Evolutionary conservation across 2,113 vertebrate species (phyloP).

Genomic region (Ochotona princeps): DNA sequence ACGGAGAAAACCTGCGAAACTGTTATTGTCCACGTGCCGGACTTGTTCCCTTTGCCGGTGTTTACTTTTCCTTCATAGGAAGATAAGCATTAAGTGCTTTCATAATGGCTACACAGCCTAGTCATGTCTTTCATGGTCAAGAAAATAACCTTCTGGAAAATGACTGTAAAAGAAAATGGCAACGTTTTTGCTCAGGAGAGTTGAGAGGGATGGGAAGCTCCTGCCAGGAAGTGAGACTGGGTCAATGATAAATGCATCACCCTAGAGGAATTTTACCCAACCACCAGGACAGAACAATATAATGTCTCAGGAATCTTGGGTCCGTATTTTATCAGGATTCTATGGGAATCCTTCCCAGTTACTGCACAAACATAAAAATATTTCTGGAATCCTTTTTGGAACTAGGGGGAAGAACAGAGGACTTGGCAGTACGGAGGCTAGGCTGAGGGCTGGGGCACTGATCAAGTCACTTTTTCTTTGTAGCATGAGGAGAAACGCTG

Average conservation of each 20-base stretch:
- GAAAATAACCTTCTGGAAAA: constrained; percentile 71
- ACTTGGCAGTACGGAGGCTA: fast-evolving
- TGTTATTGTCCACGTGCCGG: not conserved
- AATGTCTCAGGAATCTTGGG: not conserved
- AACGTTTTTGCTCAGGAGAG: not conserved
- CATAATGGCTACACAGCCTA: constrained; percentile 2
- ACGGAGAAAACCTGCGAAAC: not conserved
- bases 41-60: not conserved
- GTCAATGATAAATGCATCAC: fast-evolving
- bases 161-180: not conserved
- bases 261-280: not conserved
- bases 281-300: not conserved
- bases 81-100: not conserved
- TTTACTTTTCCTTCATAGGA: not conserved
- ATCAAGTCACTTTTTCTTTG: constrained; percentile 67
- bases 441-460: not conserved
- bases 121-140: constrained; percentile 53
- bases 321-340: not conserved
- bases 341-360: not conserved
- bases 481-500: constrained; percentile 67
- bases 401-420: not conserved
- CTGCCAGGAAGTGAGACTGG: not conserved
- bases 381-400: not conserved
- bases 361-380: not conserved
- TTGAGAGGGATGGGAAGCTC: no score